A percentile compares a stretch with the other conserved stretches of the same genome.
Conservation (phyloP, 2,888 invertebrate genomes). For the Dolichopus griseipennis region DNA sequence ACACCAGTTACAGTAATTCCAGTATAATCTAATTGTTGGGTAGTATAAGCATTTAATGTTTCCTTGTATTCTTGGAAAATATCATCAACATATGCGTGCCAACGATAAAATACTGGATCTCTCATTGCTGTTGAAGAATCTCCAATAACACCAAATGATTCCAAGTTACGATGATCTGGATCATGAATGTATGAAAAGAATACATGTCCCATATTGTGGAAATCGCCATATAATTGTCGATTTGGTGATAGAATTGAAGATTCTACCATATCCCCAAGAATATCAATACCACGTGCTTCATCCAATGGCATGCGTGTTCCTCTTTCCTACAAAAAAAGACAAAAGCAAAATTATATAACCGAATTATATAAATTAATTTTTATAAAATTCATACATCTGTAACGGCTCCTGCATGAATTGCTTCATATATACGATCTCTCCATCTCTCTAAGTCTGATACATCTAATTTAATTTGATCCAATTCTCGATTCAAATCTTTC, state of each 20-base stretch:
- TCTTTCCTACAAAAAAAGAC: conserved; percentile 41
- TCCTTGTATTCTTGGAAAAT: conserved; percentile 62
- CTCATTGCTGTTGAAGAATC: conserved; percentile 73
- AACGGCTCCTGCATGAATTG: conserved; percentile 53
- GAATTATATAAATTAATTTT: not conserved
- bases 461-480: conserved; percentile 54
- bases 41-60: conserved; percentile 54
- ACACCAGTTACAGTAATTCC: conserved; percentile 51
- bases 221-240: conserved; percentile 58
- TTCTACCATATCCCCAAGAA: conserved; percentile 68
- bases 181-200: conserved; percentile 65
- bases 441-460: conserved; percentile 61
- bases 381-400: conserved; percentile 30
- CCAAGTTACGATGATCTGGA: conserved; percentile 59
- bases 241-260: conserved; percentile 59
- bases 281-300: conserved; percentile 60
- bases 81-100: conserved; percentile 67
- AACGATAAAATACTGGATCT: conserved; percentile 72
- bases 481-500: conserved; percentile 54
- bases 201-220: conserved; percentile 74
- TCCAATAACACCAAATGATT: conserved; percentile 67
- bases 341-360: not conserved
- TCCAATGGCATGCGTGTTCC: conserved; percentile 51
- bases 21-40: conserved; percentile 20
- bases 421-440: conserved; percentile 59